Evolutionary conservation across 2,888 invertebrate species (phyloP).

Genomic region (Parnassius orleans): DNA sequence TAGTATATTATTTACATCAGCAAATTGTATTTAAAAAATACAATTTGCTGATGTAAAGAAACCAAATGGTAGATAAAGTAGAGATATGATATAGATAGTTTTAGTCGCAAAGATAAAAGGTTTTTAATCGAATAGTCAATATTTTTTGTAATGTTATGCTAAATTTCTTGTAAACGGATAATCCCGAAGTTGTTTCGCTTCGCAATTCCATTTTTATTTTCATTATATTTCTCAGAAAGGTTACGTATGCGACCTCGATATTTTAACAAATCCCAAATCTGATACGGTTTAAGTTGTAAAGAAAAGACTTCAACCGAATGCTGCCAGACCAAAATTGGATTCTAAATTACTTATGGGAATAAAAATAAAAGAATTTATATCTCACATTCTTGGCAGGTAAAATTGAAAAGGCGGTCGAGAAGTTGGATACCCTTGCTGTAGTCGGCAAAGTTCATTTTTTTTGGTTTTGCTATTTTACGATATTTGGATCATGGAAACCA

Average conservation of each 20-base stretch:
- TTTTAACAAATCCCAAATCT: conserved; percentile 16
- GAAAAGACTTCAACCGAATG: conserved; percentile 25
- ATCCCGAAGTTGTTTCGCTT: conserved; percentile 11
- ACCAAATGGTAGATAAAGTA: no score
- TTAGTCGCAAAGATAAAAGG: no score
- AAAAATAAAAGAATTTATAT: conserved; percentile 35
- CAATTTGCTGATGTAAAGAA: no score
- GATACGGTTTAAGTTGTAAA: conserved; percentile 23
- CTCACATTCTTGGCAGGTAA: conserved; percentile 25
- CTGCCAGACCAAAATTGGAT: conserved; percentile 33
- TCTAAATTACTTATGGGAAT: conserved; percentile 30
- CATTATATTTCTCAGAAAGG: conserved; percentile 25
- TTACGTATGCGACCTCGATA: conserved; percentile 26
- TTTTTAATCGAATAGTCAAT: no score
- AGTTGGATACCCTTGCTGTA: conserved; percentile 3
- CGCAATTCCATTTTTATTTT: conserved; percentile 23
- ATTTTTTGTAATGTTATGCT: no score
- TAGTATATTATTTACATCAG: no score
- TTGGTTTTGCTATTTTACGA: conserved; percentile 2
- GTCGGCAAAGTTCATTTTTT: conserved; percentile 10
- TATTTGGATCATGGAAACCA: neutral
- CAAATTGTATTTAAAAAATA: no score
- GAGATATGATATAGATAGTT: no score
- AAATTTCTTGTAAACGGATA: neutral
- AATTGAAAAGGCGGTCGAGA: conserved; percentile 15